A percentile compares a stretch with the other conserved stretches of the same genome.
These are phyloP conservation scores for Pseudococcus jackbeardsleyi DNA, from an alignment of 2,888 invertebrate genomes.

Conservation along the genomic window DNA sequence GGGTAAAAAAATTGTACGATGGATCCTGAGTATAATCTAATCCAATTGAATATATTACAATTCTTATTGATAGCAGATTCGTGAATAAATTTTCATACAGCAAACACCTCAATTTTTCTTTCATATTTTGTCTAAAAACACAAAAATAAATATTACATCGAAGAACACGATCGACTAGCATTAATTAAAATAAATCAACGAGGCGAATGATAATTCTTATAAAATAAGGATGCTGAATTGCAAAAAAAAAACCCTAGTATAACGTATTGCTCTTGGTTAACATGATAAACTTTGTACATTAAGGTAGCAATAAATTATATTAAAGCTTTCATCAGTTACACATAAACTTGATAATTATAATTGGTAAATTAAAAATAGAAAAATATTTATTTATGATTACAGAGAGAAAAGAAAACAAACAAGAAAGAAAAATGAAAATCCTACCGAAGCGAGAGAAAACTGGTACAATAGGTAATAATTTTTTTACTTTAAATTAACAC, in stretches of 20 bases:
- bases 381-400: background rate
- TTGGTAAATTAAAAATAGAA: constrained; percentile 53
- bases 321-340: constrained; percentile 51
- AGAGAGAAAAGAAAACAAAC: background rate
- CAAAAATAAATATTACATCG: background rate
- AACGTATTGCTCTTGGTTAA: constrained; percentile 48
- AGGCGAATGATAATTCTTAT: background rate
- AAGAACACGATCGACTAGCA: constrained; percentile 46
- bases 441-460: constrained; percentile 41
- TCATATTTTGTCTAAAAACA: background rate
- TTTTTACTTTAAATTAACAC: background rate
- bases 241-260: background rate
- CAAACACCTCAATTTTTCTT: background rate
- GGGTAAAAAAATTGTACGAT: no score
- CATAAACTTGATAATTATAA: constrained; percentile 29
- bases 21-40: no score
- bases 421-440: background rate
- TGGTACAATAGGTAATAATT: constrained; percentile 22
- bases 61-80: no score
- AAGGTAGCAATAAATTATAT: constrained; percentile 48
- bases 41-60: no score
- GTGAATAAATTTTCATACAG: background rate
- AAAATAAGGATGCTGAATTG: background rate
- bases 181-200: background rate
- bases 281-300: constrained; percentile 35